Base-by-base conservation (phyloP, 2,888 invertebrate genomes). In the Apodemia hepburni region DNA sequence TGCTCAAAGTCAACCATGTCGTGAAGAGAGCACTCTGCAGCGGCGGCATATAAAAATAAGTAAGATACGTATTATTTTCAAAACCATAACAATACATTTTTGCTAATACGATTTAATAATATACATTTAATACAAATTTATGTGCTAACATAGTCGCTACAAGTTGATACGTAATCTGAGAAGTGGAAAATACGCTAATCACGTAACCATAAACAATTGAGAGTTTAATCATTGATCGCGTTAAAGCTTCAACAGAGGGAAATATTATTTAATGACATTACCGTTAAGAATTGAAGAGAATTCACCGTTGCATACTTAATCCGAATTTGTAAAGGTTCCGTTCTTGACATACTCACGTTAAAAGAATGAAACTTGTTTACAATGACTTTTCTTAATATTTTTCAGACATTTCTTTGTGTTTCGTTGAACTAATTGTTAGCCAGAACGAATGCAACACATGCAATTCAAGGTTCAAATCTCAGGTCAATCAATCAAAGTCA, bases 221-320 rank as follows among this genome's bases (percentile, higher is more conserved):
- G 42, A 59, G 61, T 65, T 42, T 64, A 70, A 64, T 68, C 63
- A 66, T 63, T 64, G 47, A 64, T 66, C 58, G 54, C 59, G 61
- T 61, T 60, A 64, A 59, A 60, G 49, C 51, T 51, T 51, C 51
- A 51, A 51, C 51, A 51, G 59, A 61, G 17, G 27, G 33, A 64
- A 65, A 59, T 59, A 66, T 60, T 51, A 51, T 63, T 61, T 66
- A 66, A 66, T 65, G 64, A 60, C 62, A 47, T 65, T 59, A 64
- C 67, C 70, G 71, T 70, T 70, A 71, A 62, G 58, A 68, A 62
- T 61, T 47, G 71, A 69, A 68, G 70, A 62, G 60, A 68, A 62
- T 61, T 51, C 64, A 70, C 70, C 67, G 69, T 67, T 67, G 64
- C 66, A 63, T 42, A 9, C 22, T 64, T 60, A 22, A 62, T 57